Evolutionary conservation across 1,140 invertebrate genomes (phyloP).

Genomic region (Zaprionus capensis): DNA sequence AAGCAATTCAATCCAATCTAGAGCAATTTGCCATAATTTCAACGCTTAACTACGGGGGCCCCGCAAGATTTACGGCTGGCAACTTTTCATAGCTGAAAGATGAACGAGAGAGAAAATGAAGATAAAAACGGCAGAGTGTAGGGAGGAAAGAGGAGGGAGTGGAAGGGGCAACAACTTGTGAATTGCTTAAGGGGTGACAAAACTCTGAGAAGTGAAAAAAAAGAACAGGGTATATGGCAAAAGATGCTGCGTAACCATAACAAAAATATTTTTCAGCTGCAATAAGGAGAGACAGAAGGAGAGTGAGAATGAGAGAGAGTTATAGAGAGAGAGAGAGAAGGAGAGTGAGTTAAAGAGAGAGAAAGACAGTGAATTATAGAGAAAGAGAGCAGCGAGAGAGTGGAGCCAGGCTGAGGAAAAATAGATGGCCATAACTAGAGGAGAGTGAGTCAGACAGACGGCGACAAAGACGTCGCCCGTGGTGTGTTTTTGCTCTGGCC

Average conservation of each 20-base stretch:
- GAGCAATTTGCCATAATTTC: slow-evolving; percentile 53
- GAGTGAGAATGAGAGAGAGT: neutral
- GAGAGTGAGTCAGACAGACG: slow-evolving; percentile 54
- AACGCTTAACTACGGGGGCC: slow-evolving; percentile 46
- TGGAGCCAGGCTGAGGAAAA: neutral
- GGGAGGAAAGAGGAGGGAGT: neutral
- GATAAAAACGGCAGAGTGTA: neutral
- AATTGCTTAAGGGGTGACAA: slow-evolving; percentile 18
- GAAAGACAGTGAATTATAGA: neutral
- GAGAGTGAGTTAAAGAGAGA: slow-evolving; percentile 14
- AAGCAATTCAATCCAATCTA: slow-evolving; percentile 48
- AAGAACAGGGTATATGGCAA: neutral
- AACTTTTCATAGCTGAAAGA: slow-evolving; percentile 43
- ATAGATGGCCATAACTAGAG: slow-evolving; percentile 18
- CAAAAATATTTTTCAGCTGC: slow-evolving; percentile 64
- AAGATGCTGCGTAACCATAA: slow-evolving; percentile 44
- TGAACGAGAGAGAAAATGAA: neutral
- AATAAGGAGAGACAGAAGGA: slow-evolving; percentile 27
- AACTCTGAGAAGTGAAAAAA: slow-evolving; percentile 5
- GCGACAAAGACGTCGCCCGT: slow-evolving; percentile 58
- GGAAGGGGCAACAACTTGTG: neutral
- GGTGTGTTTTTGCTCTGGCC: slow-evolving; percentile 31
- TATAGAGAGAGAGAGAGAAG: slow-evolving; percentile 2
- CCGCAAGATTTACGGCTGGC: slow-evolving; percentile 47
- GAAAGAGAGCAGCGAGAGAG: slow-evolving; percentile 8